These are phyloP conservation scores for Ahaetulla prasina DNA, from an alignment of 2,113 vertebrate species.

Conservation along the genomic window DNA sequence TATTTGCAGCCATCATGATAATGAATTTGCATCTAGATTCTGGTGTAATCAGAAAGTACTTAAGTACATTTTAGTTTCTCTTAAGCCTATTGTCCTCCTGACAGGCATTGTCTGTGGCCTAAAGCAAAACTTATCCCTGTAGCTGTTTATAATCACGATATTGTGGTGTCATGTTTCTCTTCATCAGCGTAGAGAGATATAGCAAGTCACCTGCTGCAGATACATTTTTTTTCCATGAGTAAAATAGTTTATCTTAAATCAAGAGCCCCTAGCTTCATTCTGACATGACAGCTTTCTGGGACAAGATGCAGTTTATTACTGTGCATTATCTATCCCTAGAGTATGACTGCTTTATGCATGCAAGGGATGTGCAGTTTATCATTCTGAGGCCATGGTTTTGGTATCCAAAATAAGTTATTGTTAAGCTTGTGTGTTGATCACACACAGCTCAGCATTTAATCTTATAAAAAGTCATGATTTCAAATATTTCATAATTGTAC, in stretches of 20 bases:
- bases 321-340: neutral
- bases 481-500: slow-evolving; percentile 68
- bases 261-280: neutral
- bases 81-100: neutral
- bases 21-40: neutral
- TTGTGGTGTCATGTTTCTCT: neutral
- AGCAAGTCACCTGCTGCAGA: neutral
- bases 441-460: slow-evolving; percentile 52
- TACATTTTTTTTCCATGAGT: neutral
- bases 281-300: neutral
- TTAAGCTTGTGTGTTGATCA: slow-evolving; percentile 55
- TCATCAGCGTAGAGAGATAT: neutral
- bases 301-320: neutral
- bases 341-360: slow-evolving; percentile 7
- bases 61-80: neutral
- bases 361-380: slow-evolving; percentile 36
- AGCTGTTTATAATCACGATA: neutral
- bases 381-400: slow-evolving; percentile 41
- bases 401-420: slow-evolving; percentile 40
- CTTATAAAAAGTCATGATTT: slow-evolving; percentile 66
- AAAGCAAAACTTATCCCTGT: neutral
- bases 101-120: neutral
- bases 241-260: neutral
- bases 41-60: neutral
- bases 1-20: neutral